These are phyloP conservation scores for Anthoptus insignis DNA, from an alignment of 2,888 invertebrate species.

Conservation along the genomic window DNA sequence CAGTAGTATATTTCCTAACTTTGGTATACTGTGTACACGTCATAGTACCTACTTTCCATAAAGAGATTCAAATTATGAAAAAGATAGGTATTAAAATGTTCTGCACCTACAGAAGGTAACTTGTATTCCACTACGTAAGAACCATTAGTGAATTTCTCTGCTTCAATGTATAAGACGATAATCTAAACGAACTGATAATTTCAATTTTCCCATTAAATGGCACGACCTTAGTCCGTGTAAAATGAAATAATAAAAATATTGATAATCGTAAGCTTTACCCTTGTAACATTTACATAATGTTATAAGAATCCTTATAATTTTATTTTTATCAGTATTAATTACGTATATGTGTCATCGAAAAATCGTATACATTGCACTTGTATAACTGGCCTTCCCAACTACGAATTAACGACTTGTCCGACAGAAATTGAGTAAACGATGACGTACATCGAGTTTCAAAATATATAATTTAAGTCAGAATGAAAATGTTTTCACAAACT, in stretches of 20 bases:
- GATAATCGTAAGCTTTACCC: conserved; percentile 73
- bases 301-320: conserved; percentile 78
- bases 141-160: conserved; percentile 63
- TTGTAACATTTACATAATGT: conserved; percentile 81
- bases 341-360: conserved; percentile 86
- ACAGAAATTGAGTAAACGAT: conserved; percentile 51
- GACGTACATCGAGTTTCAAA: too few species aligned
- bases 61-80: conserved; percentile 67
- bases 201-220: conserved; percentile 64
- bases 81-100: conserved; percentile 57
- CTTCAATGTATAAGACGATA: conserved; percentile 61
- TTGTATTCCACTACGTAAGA: conserved; percentile 77
- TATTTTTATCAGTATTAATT: conserved; percentile 80
- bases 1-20: conserved; percentile 83
- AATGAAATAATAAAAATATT: conserved; percentile 76
- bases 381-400: conserved; percentile 84
- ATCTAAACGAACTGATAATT: conserved; percentile 46
- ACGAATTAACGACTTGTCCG: conserved; percentile 53
- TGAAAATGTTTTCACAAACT: neutral
- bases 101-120: conserved; percentile 81
- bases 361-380: conserved; percentile 88
- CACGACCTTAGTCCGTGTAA: conserved; percentile 65
- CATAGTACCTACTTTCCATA: conserved; percentile 69
- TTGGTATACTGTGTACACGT: conserved; percentile 85
- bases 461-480: too few species aligned